phyloP scores from a whole-genome alignment of 2,113 vertebrate genomes.

The Pelmatolapia mariae region DNA sequence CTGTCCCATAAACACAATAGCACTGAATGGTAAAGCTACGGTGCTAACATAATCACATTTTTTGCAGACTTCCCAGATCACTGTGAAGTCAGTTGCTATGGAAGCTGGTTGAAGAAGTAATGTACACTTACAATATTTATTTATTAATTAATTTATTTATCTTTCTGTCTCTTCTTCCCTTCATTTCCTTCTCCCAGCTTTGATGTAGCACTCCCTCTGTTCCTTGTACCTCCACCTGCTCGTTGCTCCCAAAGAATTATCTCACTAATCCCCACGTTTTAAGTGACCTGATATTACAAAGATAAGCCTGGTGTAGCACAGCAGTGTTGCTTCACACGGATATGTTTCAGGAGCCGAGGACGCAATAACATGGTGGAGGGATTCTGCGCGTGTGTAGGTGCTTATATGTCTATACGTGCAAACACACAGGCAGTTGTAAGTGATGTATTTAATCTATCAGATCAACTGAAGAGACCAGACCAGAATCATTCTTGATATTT shows the following conservation, averaged over 20 bases:
- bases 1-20: conserved; percentile 24
- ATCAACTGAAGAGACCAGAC: not conserved
- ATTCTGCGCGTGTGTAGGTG: not conserved
- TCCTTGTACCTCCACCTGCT: not conserved
- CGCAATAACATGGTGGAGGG: not conserved
- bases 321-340: conserved; percentile 7
- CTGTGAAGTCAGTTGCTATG: conserved; percentile 34
- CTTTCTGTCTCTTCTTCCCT: not conserved
- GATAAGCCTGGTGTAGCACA: conserved; percentile 51
- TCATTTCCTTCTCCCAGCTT: conserved; percentile 47
- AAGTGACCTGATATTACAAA: conserved; percentile 48
- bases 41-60: conserved; percentile 42
- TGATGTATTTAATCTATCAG: not conserved
- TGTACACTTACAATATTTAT: conserved; percentile 54
- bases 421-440: not conserved
- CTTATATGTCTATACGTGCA: not conserved
- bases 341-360: not conserved
- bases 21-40: conserved; percentile 51
- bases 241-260: conserved; percentile 32
- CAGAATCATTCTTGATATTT: not conserved
- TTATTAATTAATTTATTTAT: conserved; percentile 13
- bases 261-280: not conserved
- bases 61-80: conserved; percentile 39
- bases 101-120: conserved; percentile 24
- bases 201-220: conserved; percentile 55